Evolutionary conservation across 2,113 vertebrate species (phyloP), one percentile per base, ranked within the genome.

Genomic region (Syngnathus floridae): DNA sequence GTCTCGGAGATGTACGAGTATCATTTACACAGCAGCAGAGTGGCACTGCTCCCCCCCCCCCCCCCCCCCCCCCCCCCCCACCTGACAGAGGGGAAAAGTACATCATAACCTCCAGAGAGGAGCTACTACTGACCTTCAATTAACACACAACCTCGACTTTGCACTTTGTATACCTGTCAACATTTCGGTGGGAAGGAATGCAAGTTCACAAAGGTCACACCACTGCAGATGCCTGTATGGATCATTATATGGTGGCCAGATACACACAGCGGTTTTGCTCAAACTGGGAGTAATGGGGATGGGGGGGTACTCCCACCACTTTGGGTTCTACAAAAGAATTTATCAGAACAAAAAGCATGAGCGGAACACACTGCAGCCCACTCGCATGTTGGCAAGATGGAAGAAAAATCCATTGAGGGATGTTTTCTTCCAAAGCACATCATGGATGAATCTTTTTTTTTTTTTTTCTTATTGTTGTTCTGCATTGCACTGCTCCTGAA

Each of bases 91-190:
- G 71, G 73, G 49, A 35, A 57, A 64, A 62, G 48, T 56, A 51
- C 65, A 38, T 16, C 2, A 19, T 21, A 60, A 56, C 43, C 68
- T 58, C 61, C 13, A 19, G 57, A 57, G 56, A 45, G 4, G 35
- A 69, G 21, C 40, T 66, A 46, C 61, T 68, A 6, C 77, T 77
- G 61, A 41, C 62, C 12, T 3, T n/a, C 69, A 66, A 21, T 66
- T 66, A 69, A 8, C 72, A 64, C 71, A 62, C 72, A 67, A 40
- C 51, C 12, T 11, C 52, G 26, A 36, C 55, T 37, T 59, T 64
- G 65, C 69, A 75, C 81, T 74, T 79, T 40, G 37, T 31, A 61
- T 67, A 54, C 60, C 70, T 70, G 79, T 71, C 82, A 14, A 41
- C 21, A 22, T 14, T 72, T 26, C 19, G 10, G 52, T 40, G 61